Conservation (phyloP, 2,888 invertebrate genomes). For the Polyommatus icarus region DNA sequence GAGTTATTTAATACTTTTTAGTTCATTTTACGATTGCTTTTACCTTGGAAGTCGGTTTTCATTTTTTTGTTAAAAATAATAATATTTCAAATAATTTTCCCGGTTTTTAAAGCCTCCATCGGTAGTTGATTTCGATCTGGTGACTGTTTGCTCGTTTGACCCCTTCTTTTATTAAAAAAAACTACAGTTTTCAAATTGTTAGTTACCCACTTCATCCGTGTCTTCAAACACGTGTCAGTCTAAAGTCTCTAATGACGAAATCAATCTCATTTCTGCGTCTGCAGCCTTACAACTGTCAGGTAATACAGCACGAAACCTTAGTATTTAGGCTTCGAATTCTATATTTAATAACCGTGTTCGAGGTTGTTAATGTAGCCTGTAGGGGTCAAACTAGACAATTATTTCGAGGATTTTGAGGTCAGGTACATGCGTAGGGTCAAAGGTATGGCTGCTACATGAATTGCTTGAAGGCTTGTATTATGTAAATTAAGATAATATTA, state of each 20-base stretch:
- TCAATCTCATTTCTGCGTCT: slow-evolving; percentile 24
- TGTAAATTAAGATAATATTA: background rate
- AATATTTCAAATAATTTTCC: too few species aligned
- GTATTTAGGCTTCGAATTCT: slow-evolving; percentile 17
- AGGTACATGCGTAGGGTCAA: background rate
- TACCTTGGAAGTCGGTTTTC: too few species aligned
- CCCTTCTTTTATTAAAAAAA: too few species aligned
- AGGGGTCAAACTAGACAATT: background rate
- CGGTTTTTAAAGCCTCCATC: too few species aligned
- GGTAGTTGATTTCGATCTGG: too few species aligned
- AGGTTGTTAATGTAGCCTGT: background rate
- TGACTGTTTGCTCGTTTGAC: too few species aligned
- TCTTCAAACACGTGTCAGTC: background rate
- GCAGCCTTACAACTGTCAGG: slow-evolving; percentile 26
- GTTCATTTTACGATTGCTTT: too few species aligned
- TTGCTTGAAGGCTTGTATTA: background rate
- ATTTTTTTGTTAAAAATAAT: too few species aligned
- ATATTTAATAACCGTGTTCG: slow-evolving; percentile 10
- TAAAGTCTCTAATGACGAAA: slow-evolving; percentile 26
- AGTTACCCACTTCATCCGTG: background rate
- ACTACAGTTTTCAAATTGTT: too few species aligned
- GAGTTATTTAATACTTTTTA: too few species aligned
- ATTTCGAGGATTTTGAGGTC: background rate
- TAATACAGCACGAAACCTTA: slow-evolving; percentile 24
- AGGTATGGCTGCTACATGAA: background rate